Conservation (phyloP, 2,888 invertebrate genomes). For the Drosophila engyochracea region DNA sequence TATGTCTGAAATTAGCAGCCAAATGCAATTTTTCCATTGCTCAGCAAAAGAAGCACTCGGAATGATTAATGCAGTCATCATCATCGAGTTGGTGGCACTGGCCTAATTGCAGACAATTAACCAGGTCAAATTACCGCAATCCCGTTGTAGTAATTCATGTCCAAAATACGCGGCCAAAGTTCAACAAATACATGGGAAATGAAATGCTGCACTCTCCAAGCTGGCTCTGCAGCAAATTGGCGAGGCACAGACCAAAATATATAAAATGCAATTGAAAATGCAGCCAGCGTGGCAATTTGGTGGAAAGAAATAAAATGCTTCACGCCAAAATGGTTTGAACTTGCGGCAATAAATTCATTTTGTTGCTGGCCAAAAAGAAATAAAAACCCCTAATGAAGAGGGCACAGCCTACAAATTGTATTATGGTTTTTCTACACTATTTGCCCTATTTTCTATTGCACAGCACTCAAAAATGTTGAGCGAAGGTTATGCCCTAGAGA, state of each 20-base stretch:
- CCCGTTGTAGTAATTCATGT: constrained; percentile 16
- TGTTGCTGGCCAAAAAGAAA: constrained; percentile 42
- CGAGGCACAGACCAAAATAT: constrained; percentile 13
- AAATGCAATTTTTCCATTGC: background rate
- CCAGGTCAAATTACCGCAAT: constrained; percentile 42
- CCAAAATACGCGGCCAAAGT: constrained; percentile 44
- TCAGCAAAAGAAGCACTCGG: background rate
- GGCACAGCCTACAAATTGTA: constrained; percentile 68
- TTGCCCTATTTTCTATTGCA: constrained; percentile 4
- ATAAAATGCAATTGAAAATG: constrained; percentile 78
- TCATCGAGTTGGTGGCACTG: constrained; percentile 3
- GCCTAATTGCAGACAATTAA: constrained; percentile 54
- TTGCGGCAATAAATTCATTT: constrained; percentile 71
- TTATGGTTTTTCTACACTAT: constrained; percentile 25
- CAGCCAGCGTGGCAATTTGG: constrained; percentile 55
- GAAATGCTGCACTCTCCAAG: constrained; percentile 40
- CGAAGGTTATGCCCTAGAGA: constrained; percentile 10
- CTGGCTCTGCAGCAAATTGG: constrained; percentile 44
- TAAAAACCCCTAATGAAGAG: constrained; percentile 67
- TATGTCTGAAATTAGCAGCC: background rate
- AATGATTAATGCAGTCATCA: constrained; percentile 20
- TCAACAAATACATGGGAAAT: constrained; percentile 61
- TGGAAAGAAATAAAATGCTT: constrained; percentile 40
- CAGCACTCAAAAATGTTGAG: constrained; percentile 41
- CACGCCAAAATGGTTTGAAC: constrained; percentile 68